A percentile compares a stretch with the other conserved stretches of the same genome.
phyloP scores from a whole-genome alignment of 2,797 vertebrate genomes.

The Mormyrus proboscirostris region DNA sequence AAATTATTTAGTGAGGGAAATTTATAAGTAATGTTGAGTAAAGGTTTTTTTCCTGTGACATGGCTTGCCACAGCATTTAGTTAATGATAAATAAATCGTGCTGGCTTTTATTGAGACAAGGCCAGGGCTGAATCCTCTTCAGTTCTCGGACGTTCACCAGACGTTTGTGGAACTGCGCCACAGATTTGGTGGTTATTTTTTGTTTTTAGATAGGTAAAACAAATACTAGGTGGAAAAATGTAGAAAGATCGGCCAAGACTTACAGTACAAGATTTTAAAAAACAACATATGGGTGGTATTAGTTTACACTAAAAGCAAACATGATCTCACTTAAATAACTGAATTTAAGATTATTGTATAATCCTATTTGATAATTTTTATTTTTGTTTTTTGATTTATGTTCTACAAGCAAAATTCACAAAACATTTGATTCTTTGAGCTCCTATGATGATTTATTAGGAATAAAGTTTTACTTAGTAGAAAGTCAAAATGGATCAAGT shows the following conservation, averaged over 20 bases:
- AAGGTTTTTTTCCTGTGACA: background rate
- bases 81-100: background rate
- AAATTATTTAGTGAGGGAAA: background rate
- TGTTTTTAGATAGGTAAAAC: background rate
- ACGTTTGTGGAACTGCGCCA: background rate
- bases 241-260: background rate
- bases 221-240: background rate
- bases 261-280: background rate
- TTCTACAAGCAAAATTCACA: background rate
- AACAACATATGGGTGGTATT: background rate
- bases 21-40: background rate
- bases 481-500: background rate
- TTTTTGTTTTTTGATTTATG: background rate
- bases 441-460: too few relatives aligned
- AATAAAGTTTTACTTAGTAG: background rate
- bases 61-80: background rate
- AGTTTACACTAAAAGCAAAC: background rate
- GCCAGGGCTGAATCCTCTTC: background rate
- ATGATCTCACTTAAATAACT: background rate
- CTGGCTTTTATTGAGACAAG: background rate
- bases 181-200: background rate
- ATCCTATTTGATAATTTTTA: background rate
- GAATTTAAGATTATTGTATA: background rate
- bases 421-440: background rate
- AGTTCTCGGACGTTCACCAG: background rate